Percentiles rank a stretch among this genome's conserved stretches.
phyloP scores from a whole-genome alignment of 2,888 invertebrate species.

The Flexamia atlantica region DNA sequence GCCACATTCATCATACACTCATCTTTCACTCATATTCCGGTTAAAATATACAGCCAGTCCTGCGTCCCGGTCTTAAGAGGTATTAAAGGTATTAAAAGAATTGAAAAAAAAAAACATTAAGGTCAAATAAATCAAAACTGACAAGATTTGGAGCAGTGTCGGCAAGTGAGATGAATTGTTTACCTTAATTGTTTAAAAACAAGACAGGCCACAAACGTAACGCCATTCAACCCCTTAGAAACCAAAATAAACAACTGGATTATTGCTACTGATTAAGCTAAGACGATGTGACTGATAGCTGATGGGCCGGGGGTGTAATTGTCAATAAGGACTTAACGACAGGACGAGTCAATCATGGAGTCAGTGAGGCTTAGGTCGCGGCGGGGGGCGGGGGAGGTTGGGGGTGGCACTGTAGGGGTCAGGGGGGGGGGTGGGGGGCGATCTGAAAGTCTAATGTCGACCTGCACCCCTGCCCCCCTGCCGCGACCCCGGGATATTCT shows the following conservation, averaged over 20 bases:
- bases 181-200: no score
- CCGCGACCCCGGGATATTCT: slow-evolving; percentile 12
- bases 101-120: no score
- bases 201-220: no score
- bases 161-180: no score
- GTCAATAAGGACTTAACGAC: slow-evolving; percentile 25
- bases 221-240: no score
- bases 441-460: slow-evolving; percentile 47
- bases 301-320: slow-evolving; percentile 19
- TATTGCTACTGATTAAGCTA: neutral
- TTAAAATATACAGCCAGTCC: no score
- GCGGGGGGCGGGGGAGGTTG: slow-evolving; percentile 8
- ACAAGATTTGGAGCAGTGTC: no score
- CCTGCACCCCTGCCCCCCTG: slow-evolving; percentile 12
- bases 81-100: no score
- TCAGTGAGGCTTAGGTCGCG: slow-evolving; percentile 7
- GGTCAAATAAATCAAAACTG: no score
- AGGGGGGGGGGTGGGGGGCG: neutral
- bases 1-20: no score
- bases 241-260: neutral
- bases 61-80: no score
- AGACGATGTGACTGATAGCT: neutral
- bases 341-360: slow-evolving; percentile 48
- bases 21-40: no score
- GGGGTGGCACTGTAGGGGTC: neutral